Conservation (phyloP, 2,113 vertebrate genomes). For the Vimba vimba region DNA sequence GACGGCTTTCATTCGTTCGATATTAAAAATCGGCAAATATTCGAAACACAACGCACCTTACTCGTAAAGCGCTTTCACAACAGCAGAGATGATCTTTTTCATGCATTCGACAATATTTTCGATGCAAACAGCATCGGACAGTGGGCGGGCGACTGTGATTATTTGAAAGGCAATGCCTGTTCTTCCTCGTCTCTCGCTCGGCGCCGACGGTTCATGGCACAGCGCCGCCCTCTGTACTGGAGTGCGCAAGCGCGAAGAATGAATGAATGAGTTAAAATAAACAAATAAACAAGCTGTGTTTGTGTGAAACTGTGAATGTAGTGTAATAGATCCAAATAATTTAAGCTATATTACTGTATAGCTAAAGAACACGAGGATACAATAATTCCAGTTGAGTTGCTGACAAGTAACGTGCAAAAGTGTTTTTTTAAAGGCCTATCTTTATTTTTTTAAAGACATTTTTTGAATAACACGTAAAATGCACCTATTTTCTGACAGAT, state of each 20-base stretch:
- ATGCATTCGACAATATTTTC: conserved; percentile 41
- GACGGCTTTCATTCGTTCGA: neutral
- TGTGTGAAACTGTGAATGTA: neutral
- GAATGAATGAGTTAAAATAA: neutral
- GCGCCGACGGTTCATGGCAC: neutral
- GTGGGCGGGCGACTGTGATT: conserved; percentile 38
- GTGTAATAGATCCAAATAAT: neutral
- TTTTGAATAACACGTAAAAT: neutral
- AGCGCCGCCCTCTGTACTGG: conserved; percentile 37
- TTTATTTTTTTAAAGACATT: neutral
- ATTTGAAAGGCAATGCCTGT: conserved; percentile 52
- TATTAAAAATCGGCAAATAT: neutral
- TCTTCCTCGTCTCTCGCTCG: conserved; percentile 21
- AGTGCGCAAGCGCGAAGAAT: neutral
- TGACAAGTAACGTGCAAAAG: neutral
- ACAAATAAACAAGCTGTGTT: neutral
- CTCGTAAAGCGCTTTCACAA: neutral
- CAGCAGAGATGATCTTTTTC: neutral
- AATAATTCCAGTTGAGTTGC: neutral
- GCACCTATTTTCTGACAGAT: neutral
- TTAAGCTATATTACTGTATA: no score
- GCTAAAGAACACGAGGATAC: neutral
- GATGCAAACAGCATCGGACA: conserved; percentile 43
- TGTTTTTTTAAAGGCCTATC: neutral
- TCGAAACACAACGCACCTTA: conserved; percentile 35